Evolutionary conservation across 2,113 vertebrate genomes (phyloP).

Genomic region (Natator depressus): DNA sequence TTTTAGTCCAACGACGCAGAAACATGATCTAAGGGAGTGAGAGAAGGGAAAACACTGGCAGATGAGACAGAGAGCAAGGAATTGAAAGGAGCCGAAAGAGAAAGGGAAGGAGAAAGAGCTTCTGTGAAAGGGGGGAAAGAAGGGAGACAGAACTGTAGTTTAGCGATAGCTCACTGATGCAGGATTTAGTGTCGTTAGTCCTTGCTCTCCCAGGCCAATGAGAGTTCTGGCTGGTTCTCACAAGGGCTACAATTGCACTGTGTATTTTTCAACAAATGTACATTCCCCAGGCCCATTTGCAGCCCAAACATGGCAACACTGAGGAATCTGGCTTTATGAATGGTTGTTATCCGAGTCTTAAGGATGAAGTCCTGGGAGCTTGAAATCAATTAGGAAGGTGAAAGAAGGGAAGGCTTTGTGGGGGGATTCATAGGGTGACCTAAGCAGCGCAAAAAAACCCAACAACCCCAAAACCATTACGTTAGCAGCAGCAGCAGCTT

Average conservation of each 20-base stretch:
- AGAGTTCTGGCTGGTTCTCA: not conserved
- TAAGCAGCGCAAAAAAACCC: not conserved
- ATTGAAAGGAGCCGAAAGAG: not conserved
- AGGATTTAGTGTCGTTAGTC: not conserved
- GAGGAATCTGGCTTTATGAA: not conserved
- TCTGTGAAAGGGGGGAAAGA: not conserved
- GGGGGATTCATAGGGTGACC: not conserved
- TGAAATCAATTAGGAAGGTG: not conserved
- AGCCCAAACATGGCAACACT: not conserved
- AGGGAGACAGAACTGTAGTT: not conserved
- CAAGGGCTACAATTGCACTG: not conserved
- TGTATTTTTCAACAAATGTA: not conserved
- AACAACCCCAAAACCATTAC: not conserved
- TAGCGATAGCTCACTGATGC: accelerated
- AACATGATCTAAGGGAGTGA: not conserved
- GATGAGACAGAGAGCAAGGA: not conserved
- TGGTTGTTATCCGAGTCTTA: not conserved
- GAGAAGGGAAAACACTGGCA: not conserved
- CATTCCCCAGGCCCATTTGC: not conserved
- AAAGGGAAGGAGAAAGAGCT: too few relatives aligned
- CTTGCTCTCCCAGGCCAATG: not conserved
- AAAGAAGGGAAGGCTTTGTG: not conserved
- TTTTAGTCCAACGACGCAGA: accelerated
- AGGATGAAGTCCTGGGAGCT: not conserved
- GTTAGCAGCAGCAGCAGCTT: not conserved